These are phyloP conservation scores for Chlorops oryzae DNA, from an alignment of 1,140 invertebrate genomes.

Conservation along the genomic window DNA sequence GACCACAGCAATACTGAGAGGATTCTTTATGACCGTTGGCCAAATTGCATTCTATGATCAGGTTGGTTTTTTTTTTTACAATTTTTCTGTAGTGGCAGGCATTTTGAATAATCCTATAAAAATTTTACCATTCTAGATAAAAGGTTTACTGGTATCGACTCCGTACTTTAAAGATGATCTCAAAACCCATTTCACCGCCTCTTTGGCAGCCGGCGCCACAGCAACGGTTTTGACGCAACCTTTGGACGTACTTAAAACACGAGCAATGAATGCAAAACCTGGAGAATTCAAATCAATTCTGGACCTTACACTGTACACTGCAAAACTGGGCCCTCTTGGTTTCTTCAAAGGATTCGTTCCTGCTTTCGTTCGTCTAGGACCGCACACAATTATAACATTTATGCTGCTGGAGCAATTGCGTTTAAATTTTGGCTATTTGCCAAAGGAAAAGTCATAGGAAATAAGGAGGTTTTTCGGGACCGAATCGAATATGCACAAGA, in stretches of 20 bases:
- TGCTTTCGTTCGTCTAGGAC: constrained; percentile 94
- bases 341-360: constrained; percentile 98
- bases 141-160: constrained; percentile 26
- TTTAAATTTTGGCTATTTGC: constrained; percentile 68
- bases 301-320: constrained; percentile 76
- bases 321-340: constrained; percentile 82
- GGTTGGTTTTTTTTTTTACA: no score
- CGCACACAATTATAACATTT: constrained; percentile 96
- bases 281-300: constrained; percentile 80
- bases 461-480: no score
- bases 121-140: no score
- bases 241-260: constrained; percentile 94
- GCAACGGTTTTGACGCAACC: constrained; percentile 96
- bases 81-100: no score
- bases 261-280: constrained; percentile 94
- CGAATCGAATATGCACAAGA: no score
- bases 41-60: constrained; percentile 96
- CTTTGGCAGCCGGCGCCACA: constrained; percentile 62
- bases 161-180: constrained; percentile 37
- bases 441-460: no score
- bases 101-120: no score
- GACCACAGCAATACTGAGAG: constrained; percentile 83
- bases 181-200: constrained; percentile 49
- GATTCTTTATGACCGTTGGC: constrained; percentile 93
- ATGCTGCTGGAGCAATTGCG: constrained; percentile 94